Conservation (phyloP, 2,797 vertebrate genomes). For the Paguma larvata region DNA sequence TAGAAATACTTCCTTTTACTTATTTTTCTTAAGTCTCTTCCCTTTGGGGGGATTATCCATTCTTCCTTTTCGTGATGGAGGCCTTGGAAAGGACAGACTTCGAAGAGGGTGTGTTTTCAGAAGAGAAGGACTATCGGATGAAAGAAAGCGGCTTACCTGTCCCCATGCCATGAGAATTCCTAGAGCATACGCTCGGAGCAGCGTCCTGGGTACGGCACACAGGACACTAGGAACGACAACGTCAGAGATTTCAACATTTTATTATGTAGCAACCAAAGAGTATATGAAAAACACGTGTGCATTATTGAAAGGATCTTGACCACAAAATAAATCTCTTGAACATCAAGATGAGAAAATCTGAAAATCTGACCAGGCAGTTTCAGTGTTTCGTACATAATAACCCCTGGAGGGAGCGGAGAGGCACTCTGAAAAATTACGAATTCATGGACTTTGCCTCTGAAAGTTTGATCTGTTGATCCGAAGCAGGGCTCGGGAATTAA, state of each 20-base stretch:
- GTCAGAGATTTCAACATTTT: constrained; percentile 7
- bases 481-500: neutral
- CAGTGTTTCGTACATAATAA: neutral
- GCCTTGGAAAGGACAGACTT: neutral
- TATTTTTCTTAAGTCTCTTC: neutral
- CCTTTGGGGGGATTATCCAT: neutral
- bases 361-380: neutral
- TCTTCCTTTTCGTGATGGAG: neutral
- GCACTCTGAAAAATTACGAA: neutral
- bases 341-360: neutral
- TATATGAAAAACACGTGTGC: neutral
- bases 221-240: neutral
- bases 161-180: neutral
- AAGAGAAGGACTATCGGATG: neutral
- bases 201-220: neutral
- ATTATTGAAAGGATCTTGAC: constrained; percentile 23
- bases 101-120: neutral
- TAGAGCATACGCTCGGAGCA: neutral
- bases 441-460: neutral
- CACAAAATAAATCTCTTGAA: constrained; percentile 40
- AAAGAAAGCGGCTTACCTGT: neutral
- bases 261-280: neutral
- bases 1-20: neutral
- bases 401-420: neutral
- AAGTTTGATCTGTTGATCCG: neutral